Evolutionary conservation across 2,113 vertebrate species (phyloP).

Genomic region (Meriones unguiculatus): DNA sequence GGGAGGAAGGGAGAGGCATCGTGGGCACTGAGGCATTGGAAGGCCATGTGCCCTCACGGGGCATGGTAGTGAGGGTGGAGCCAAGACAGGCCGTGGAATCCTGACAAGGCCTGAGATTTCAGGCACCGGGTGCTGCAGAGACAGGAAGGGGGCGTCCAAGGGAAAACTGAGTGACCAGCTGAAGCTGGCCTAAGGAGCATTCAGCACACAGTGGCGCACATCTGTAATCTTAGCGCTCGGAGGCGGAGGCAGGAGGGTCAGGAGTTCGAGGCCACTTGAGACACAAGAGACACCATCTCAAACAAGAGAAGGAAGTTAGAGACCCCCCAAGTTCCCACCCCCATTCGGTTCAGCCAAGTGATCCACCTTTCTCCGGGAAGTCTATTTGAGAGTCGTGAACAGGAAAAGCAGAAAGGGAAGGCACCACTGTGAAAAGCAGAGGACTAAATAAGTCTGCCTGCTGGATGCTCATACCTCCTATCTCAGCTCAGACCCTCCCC

Average conservation of each 20-base stretch:
- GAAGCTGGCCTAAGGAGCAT: neutral
- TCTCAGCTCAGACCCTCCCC: neutral
- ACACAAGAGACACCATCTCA: neutral
- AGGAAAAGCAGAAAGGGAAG: neutral
- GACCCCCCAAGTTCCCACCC: neutral
- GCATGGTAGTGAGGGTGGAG: neutral
- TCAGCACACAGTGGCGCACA: neutral
- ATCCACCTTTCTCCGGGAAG: neutral
- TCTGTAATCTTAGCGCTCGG: neutral
- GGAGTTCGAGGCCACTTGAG: neutral
- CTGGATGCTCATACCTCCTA: neutral
- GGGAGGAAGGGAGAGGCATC: conserved; percentile 41
- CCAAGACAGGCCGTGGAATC: conserved; percentile 43
- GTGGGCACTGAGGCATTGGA: conserved; percentile 34
- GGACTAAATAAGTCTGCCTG: neutral
- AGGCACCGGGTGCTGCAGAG: neutral
- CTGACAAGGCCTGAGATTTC: conserved; percentile 23
- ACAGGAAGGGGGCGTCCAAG: neutral
- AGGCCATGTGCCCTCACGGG: conserved; percentile 64
- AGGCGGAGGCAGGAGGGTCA: neutral
- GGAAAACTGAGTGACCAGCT: neutral
- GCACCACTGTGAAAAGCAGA: neutral
- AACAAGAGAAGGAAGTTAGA: neutral
- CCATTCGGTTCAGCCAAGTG: neutral
- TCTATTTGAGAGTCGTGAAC: neutral